These are phyloP conservation scores for Cyprinella venusta DNA, from an alignment of 2,797 vertebrate genomes.

Conservation along the genomic window DNA sequence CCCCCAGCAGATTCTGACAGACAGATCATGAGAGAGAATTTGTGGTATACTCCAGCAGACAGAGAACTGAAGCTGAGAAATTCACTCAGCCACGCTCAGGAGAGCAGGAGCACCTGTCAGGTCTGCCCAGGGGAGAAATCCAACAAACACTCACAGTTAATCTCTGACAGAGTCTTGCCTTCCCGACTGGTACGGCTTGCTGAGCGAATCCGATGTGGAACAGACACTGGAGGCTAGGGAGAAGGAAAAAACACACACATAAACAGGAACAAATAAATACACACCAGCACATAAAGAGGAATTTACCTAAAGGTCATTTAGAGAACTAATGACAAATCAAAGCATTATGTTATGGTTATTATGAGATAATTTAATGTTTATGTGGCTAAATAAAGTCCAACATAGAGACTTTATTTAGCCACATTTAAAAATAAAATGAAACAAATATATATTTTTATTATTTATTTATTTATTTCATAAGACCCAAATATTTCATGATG, in stretches of 20 bases:
- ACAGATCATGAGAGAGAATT: constrained; percentile 23
- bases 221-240: constrained; percentile 77
- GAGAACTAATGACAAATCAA: background rate
- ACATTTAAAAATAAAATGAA: no score
- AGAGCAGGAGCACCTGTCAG: constrained; percentile 23
- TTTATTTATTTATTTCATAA: no score
- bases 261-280: background rate
- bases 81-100: constrained; percentile 24
- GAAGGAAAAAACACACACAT: constrained; percentile 35
- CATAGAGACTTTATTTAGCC: background rate
- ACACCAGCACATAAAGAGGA: background rate
- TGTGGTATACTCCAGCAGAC: constrained; percentile 11
- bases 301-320: background rate
- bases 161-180: constrained; percentile 88
- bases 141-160: constrained; percentile 82
- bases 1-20: constrained; percentile 11
- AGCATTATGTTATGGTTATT: background rate
- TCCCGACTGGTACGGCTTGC: constrained; percentile 84
- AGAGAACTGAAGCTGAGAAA: constrained; percentile 33
- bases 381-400: background rate
- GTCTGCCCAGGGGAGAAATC: constrained; percentile 17
- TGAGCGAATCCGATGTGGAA: constrained; percentile 87
- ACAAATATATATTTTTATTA: no score
- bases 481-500: no score
- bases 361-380: background rate